phyloP scores from a whole-genome alignment of 37 sponge, comb jelly and placozoan species.

The Amphimedon queenslandica region DNA sequence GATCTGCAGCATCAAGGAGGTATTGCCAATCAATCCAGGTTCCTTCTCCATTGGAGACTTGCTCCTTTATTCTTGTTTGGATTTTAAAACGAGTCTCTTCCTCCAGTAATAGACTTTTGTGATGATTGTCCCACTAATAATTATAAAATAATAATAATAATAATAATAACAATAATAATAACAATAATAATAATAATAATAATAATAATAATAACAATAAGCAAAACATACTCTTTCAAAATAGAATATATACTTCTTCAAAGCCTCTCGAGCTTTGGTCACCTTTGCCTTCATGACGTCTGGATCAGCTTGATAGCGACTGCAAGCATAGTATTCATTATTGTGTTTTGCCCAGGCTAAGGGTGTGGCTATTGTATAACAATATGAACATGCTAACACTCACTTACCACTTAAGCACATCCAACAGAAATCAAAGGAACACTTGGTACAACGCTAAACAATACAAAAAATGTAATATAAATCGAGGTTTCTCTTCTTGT shows the following conservation, averaged over 20 bases:
- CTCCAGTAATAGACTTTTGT: conserved; percentile 68
- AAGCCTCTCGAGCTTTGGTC: conserved; percentile 43
- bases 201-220: neutral
- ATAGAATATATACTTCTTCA: conserved; percentile 86
- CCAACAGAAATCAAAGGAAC: conserved; percentile 80
- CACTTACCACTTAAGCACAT: conserved; percentile 54
- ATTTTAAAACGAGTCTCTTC: conserved; percentile 60
- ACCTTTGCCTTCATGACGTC: neutral
- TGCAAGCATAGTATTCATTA: conserved; percentile 85
- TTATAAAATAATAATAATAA: neutral
- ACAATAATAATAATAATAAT: neutral
- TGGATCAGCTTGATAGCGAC: conserved; percentile 66
- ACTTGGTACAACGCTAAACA: conserved; percentile 35
- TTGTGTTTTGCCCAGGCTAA: conserved; percentile 70
- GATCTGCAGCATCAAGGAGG: conserved; percentile 65
- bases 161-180: neutral
- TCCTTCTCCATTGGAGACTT: conserved; percentile 61
- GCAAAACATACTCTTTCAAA: conserved; percentile 55
- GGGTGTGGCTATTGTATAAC: neutral
- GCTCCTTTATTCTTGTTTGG: conserved; percentile 47
- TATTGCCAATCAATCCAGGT: conserved; percentile 97
- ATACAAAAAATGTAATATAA: too few relatives aligned
- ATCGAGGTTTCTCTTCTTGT: too few relatives aligned
- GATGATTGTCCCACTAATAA: conserved; percentile 82
- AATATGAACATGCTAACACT: too few relatives aligned